Base-by-base conservation (phyloP, 2,888 invertebrate genomes). In the Papilio gigon region DNA sequence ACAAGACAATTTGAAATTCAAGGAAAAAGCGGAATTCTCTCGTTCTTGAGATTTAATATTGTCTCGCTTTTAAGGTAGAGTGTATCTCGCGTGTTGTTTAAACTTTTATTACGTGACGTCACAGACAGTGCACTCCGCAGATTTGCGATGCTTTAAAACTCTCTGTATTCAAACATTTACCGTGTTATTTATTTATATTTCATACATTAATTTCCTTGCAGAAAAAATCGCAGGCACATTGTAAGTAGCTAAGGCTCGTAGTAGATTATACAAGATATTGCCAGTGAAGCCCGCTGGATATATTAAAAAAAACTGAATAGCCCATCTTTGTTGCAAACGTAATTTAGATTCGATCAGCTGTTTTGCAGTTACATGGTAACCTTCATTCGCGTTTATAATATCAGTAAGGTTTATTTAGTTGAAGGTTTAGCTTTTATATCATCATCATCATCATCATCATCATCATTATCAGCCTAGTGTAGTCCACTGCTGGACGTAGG, bases 1-100 rank as follows among this genome's bases (percentile, higher is more conserved):
- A 53, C 25, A 25, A 53, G 40, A n/a, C 17, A 53, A 64, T 27
- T 64, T 37, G 37, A 40, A 64, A 53, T 53, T 22, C 50, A 50
- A 63, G 35, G n/a, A 17, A 35, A 12, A 33, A 33, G 44, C 27
- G 33, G 14, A 12, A 30, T 53, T 53, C 35, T 60, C 20, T 60
- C 37, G 14, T 14, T 60, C 14, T 40, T 25, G 9, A 25, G 40
- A 60, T 60, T 60, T 40, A 25, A 20, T 37, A 14, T 25, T 25
- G 25, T 56, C 53, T 30, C 30, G n/a, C 17, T 56, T 56, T 56
- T 56, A 56, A 17, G 30, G 53, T 56, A 56, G 30, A 56, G 9
- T 17, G 53, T 56, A 1, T 9, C n/a, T 42, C n/a, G 30, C 53
- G 53, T 30, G 30, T 9, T 6, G 30, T 9, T n/a, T 30, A n/a